Evolutionary conservation across 2,797 vertebrate genomes (phyloP).

Genomic region (Eulemur coronatus): DNA sequence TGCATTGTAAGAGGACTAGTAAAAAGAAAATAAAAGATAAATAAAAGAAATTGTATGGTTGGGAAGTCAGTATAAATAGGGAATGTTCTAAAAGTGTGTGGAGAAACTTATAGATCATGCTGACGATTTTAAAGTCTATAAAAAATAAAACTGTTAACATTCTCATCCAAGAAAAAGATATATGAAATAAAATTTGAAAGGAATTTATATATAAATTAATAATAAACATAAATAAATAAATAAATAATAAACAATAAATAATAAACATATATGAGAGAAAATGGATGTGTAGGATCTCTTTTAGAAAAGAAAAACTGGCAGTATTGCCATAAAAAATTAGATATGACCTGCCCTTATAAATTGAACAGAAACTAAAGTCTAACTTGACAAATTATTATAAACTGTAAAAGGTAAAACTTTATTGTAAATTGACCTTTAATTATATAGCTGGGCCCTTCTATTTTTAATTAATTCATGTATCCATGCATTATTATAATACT

Average conservation of each 20-base stretch:
- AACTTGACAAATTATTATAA: background rate
- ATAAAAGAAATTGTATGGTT: background rate
- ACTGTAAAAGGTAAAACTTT: background rate
- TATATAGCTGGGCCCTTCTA: background rate
- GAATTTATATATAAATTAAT: background rate
- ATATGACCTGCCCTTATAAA: background rate
- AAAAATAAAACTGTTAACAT: slow-evolving; percentile 1
- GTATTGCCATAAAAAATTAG: background rate
- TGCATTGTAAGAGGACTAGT: background rate
- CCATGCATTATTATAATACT: background rate
- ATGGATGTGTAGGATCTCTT: background rate
- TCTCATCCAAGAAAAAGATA: background rate
- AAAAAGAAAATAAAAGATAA: background rate
- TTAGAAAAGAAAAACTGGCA: background rate
- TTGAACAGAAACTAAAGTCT: background rate
- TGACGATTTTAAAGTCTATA: background rate
- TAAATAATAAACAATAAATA: no score
- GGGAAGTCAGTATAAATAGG: background rate
- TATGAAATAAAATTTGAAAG: background rate
- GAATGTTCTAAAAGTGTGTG: background rate
- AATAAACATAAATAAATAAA: no score
- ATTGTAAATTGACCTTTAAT: background rate
- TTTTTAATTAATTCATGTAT: background rate
- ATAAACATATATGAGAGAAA: background rate
- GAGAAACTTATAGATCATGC: background rate